Conservation (phyloP, 2,113 vertebrate species). For the Syrrhaptes paradoxus region DNA sequence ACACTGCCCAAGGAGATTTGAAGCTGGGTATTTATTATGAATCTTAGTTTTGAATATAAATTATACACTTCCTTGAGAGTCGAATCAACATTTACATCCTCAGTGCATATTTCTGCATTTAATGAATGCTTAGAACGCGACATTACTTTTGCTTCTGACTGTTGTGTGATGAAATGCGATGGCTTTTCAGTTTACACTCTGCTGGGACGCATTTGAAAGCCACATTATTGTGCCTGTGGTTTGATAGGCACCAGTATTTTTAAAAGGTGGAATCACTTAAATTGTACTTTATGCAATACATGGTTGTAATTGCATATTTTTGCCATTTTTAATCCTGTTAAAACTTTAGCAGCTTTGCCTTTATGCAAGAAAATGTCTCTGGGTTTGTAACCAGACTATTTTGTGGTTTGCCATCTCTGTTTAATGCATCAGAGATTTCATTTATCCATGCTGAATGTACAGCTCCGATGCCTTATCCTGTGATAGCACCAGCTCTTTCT, state of each 20-base stretch:
- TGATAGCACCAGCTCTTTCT: background rate
- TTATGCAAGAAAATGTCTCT: background rate
- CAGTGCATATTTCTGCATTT: background rate
- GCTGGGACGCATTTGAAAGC: background rate
- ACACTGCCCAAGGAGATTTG: constrained; percentile 49
- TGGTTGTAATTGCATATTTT: background rate
- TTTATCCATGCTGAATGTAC: background rate
- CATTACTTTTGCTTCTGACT: background rate
- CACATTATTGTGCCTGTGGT: background rate
- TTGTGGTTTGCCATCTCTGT: background rate
- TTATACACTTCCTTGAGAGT: background rate
- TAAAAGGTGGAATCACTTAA: background rate
- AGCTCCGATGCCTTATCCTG: background rate
- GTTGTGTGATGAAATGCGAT: background rate
- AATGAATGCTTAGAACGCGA: background rate
- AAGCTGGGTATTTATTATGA: constrained; percentile 37
- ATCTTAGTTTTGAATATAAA: constrained; percentile 40
- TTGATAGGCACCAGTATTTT: background rate
- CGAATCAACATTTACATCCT: constrained; percentile 36
- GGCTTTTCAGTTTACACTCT: background rate
- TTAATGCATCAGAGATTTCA: constrained; percentile 5
- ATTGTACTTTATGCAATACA: background rate
- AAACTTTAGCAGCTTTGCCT: constrained; percentile 1
- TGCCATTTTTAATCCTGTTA: constrained; percentile 4
- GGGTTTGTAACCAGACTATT: background rate